Evolutionary conservation across 2,797 vertebrate species (phyloP), one percentile per base, ranked within the genome.

Genomic region (Pangasius mekongensis): DNA sequence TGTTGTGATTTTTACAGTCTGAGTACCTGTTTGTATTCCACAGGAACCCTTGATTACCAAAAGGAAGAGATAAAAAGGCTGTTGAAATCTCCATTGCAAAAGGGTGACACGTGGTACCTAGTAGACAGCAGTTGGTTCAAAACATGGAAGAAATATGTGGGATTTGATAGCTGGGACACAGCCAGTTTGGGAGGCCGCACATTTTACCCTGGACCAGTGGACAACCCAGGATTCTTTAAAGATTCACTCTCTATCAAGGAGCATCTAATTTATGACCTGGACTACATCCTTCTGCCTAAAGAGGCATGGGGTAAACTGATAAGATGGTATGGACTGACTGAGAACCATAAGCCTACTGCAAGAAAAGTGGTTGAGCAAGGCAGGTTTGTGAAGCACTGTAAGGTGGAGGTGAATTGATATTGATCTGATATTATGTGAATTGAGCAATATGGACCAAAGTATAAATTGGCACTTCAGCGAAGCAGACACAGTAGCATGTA

Each of bases 71-170:
- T 82, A 9, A 13, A 16, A 39, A 54, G 43, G 27, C 52, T 89
- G 52, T 52, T 64, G 36, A 49, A 81, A 80, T 47, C 54, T 18
- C 2, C 0, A 5, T 58, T 85, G 39, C 11, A 5, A 27, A 24
- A 66, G 86, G 71, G 56, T 58, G 85, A 89, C 58, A 87, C 36
- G 36, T 76, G 98, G 98, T 99, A 98, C 93, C 95, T 99, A 84
- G 97, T 99, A 87, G 98, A 99, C 96, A 98, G 97, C 94, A 97
- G 95, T 92, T 99, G 98, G 98, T 99, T 99, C 95, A 99, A 99
- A 95, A 98, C 98, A 95, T 99, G 98, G 98, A 99, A 99, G 94
- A 98, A 98, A 94, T 99, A 99, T 97, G 98, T 99, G 95, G 98
- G 98, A 60, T 99, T 97, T 96, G 98, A 99, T 95, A 98, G 96